Base-by-base conservation (phyloP, 2,888 invertebrate genomes). In the Pinctada fucata region DNA sequence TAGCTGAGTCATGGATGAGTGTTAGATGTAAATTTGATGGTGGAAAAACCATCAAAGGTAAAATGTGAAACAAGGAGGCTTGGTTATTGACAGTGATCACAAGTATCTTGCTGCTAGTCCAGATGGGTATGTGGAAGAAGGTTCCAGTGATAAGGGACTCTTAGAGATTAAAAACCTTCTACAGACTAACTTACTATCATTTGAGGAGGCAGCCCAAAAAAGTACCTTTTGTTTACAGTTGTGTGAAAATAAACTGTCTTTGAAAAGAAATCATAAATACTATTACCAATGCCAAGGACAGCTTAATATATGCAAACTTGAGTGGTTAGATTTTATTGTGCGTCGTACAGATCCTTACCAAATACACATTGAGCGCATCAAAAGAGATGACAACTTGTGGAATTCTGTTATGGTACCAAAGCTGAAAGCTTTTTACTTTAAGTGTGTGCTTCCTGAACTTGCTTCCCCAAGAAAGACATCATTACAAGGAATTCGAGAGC, bases 291-390 rank as follows among this genome's bases (percentile, higher is more conserved):
- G n/a, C n/a, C n/a, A n/a, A n/a, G n/a, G n/a, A n/a, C n/a, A n/a
- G n/a, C n/a, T 81, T n/a, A 66, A 79, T 58, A 67, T 79, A 2
- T 79, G 72, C 58, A 58, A 65, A 8, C 3, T 72, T 6, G 73
- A 66, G n/a, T 81, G 81, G 81, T 47, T 79, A 31, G 79, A 79
- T 58, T 79, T 82, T 75, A 70, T 82, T 49, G 73, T 75, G 1
- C 31, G 82, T 48, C 72, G 70, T 52, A 45, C 52, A 6, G 72
- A 79, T 58, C 79, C 77, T 6, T 78, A 82, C 70, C 77, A 82
- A 13, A 31, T 79, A 5, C 48, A 66, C 64, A 76, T 76, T 31
- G 72, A 80, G 52, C 48, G 75, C 8, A 75, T 75, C 4, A 74
- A 64, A 5, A 78, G 68, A 31, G 73, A 82, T 67, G 16, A 72